phyloP scores from a whole-genome alignment of 2,888 invertebrate species.

The Epirrita christyi region DNA sequence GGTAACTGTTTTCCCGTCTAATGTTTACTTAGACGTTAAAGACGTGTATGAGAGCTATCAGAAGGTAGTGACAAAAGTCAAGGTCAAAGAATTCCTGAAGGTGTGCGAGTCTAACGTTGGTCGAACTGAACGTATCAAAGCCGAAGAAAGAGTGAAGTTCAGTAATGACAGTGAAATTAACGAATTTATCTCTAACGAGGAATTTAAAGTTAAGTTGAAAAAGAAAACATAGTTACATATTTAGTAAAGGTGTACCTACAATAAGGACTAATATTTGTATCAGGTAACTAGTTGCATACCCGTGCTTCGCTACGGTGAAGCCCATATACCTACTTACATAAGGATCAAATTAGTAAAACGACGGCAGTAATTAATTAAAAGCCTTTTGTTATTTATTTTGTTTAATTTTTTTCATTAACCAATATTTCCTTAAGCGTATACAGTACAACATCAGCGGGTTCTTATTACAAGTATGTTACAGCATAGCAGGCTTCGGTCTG shows the following conservation, averaged over 20 bases:
- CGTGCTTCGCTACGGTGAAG: too few species aligned
- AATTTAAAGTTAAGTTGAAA: slow-evolving; percentile 13
- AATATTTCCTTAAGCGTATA: slow-evolving; percentile 78
- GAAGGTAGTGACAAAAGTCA: slow-evolving; percentile 29
- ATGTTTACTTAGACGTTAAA: slow-evolving; percentile 7
- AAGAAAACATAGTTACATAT: not conserved
- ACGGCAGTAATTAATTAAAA: too few species aligned
- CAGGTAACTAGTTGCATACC: too few species aligned
- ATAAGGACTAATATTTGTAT: too few species aligned
- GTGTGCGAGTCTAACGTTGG: slow-evolving; percentile 29
- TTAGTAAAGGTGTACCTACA: not conserved
- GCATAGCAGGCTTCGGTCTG: slow-evolving; percentile 7
- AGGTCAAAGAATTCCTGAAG: slow-evolving; percentile 34
- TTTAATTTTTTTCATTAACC: slow-evolving; percentile 76
- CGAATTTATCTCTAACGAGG: slow-evolving; percentile 38
- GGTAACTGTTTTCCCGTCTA: slow-evolving; percentile 23
- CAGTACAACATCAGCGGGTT: slow-evolving; percentile 64
- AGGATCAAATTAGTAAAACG: too few species aligned
- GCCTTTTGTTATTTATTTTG: slow-evolving; percentile 16
- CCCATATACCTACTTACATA: too few species aligned
- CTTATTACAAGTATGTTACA: slow-evolving; percentile 38
- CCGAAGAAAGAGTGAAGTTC: slow-evolving; percentile 38
- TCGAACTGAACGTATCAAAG: slow-evolving; percentile 41
- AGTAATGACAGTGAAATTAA: slow-evolving; percentile 37
- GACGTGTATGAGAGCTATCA: slow-evolving; percentile 19